Conservation (phyloP, 1,140 invertebrate genomes). For the Drosophila lacteicornis region DNA sequence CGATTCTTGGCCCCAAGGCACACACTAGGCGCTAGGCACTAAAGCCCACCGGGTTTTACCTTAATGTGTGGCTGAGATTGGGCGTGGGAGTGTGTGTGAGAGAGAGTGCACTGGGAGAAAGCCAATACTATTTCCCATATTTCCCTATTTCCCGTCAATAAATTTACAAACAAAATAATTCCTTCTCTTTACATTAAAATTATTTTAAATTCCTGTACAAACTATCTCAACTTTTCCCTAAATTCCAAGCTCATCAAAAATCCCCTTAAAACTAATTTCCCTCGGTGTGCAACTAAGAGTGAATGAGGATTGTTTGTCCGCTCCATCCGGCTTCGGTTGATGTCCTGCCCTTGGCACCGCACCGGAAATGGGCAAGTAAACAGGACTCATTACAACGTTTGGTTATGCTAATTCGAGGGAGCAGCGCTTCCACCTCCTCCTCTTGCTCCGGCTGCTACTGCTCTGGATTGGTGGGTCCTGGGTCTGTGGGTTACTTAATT, state of each 20-base stretch:
- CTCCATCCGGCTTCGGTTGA: conserved; percentile 47
- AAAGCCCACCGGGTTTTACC: conserved; percentile 19
- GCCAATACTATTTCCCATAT: background rate
- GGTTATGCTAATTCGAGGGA: conserved; percentile 75
- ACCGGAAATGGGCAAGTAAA: conserved; percentile 81
- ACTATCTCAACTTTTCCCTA: too few relatives aligned
- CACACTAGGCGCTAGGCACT: conserved; percentile 14
- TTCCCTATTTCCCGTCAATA: too few relatives aligned
- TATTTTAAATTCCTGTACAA: background rate
- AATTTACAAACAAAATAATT: too few relatives aligned
- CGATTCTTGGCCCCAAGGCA: conserved; percentile 11
- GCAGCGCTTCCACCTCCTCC: conserved; percentile 49
- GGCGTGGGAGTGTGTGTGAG: background rate
- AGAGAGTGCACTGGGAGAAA: conserved; percentile 18
- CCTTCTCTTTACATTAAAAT: too few relatives aligned
- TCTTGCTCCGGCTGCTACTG: background rate
- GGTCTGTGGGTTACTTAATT: conserved; percentile 44
- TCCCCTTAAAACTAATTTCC: background rate
- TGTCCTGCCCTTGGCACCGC: conserved; percentile 42
- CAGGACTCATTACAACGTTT: conserved; percentile 81
- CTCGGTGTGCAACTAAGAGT: conserved; percentile 5
- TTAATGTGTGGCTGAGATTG: conserved; percentile 25
- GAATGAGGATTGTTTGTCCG: conserved; percentile 28
- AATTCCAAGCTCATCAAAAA: background rate
- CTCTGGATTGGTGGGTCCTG: background rate